These are phyloP conservation scores for Melinopterus prodromus DNA, from an alignment of 2,888 invertebrate genomes.

Conservation along the genomic window DNA sequence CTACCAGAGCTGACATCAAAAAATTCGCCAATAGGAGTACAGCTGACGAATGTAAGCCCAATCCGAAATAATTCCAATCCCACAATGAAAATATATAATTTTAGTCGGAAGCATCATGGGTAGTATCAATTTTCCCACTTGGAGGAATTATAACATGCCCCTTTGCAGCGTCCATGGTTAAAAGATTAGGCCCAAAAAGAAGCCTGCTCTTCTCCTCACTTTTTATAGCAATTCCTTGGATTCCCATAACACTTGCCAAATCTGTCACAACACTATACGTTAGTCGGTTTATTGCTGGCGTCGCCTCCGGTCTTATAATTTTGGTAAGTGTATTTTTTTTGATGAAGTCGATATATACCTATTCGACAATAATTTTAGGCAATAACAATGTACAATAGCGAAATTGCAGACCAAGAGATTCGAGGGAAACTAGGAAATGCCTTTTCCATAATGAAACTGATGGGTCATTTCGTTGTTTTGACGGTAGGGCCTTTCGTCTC, in stretches of 20 bases:
- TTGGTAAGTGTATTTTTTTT: constrained; percentile 38
- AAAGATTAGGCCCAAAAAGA: constrained; percentile 65
- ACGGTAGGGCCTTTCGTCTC: constrained; percentile 63
- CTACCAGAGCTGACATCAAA: constrained; percentile 41
- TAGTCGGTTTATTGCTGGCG: constrained; percentile 72
- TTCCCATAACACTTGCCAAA: constrained; percentile 48
- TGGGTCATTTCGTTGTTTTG: constrained; percentile 62
- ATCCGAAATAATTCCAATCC: too few relatives aligned
- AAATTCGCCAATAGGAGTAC: constrained; percentile 43
- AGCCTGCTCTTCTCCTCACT: constrained; percentile 63
- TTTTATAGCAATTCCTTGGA: constrained; percentile 66
- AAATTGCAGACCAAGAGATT: constrained; percentile 59
- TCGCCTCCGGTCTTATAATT: constrained; percentile 71
- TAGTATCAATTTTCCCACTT: constrained; percentile 65
- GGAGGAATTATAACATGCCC: constrained; percentile 67
- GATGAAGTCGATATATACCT: constrained; percentile 6
- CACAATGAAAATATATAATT: constrained; percentile 32
- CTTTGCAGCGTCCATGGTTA: constrained; percentile 65
- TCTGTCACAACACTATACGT: constrained; percentile 64
- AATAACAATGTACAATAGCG: constrained; percentile 59
- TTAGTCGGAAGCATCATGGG: constrained; percentile 65
- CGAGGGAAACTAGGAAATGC: constrained; percentile 53
- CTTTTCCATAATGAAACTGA: constrained; percentile 39
- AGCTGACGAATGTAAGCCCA: constrained; percentile 36
- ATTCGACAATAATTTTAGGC: constrained; percentile 50